phyloP scores from a whole-genome alignment of 2,888 invertebrate genomes.

The Prenolepis imparis region DNA sequence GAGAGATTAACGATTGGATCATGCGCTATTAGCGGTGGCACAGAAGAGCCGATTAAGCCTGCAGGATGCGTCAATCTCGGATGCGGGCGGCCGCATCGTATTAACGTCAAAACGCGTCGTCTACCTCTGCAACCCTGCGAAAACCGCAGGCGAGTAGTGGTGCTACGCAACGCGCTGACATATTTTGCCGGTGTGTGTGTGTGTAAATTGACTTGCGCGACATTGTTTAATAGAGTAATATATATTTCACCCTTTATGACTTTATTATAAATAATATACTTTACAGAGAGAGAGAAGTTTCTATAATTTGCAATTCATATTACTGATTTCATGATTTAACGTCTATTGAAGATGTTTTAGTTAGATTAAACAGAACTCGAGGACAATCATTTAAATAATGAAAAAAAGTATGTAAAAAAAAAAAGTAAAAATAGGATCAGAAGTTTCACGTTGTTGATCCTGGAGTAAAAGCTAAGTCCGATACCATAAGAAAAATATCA shows the following conservation, averaged over 20 bases:
- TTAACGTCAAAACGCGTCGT: conserved; percentile 43
- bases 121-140: conserved; percentile 29
- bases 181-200: neutral
- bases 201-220: conserved; percentile 26
- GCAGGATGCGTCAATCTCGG: conserved; percentile 40
- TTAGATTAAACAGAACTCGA: too few relatives aligned
- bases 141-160: conserved; percentile 24
- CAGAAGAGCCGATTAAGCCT: conserved; percentile 50
- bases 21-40: conserved; percentile 29
- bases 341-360: too few relatives aligned
- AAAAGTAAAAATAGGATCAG: too few relatives aligned
- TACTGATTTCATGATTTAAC: too few relatives aligned
- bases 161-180: neutral
- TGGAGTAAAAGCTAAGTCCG: too few relatives aligned
- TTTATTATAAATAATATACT: neutral
- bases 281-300: too few relatives aligned
- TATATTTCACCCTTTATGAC: neutral
- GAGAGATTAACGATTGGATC: conserved; percentile 54
- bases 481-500: too few relatives aligned
- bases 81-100: conserved; percentile 49
- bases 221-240: neutral
- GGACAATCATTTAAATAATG: too few relatives aligned
- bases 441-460: too few relatives aligned
- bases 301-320: too few relatives aligned
- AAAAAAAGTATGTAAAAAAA: too few relatives aligned